Evolutionary conservation across 30 jellyfish, hydroid and myxozoan genomes (phyloP), one percentile per base, ranked within the genome.

Genomic region (Aurelia sp.): DNA sequence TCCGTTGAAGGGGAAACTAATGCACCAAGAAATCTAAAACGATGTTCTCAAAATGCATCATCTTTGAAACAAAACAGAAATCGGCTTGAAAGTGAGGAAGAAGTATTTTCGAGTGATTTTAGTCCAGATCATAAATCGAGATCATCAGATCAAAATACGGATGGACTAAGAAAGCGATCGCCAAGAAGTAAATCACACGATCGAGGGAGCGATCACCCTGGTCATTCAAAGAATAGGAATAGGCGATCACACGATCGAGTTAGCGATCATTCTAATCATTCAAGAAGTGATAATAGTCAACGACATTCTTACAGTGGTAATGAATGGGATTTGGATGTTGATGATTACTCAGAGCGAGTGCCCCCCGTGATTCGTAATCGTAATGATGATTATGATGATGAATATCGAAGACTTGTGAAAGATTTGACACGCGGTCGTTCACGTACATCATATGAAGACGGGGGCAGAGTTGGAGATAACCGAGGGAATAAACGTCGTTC

Each of bases 381-480:
- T 30, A 50, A 62, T 73, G 87, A 84, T 33, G 93, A 63, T 21
- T 0, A 73, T 57, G 93, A 84, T 62, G 30, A 23, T 50, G 87
- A 84, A 21, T 84, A 84, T 62, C 22, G 55, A 21, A 33, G 23
- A 63, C 76, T 84, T 8, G 79, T 73, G 22, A 84, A 51, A 20
- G 77, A 73, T 60, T 48, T 84, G 16, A 73, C 93, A 18, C 86
- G 86, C 3, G 93, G 93, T 2, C 68, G 89, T 19, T 69, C 89
- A 11, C 33, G n/a, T 19, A 62, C 79, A 3, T 17, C 71, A 3
- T 64, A 64, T 20, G 89, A 78, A 10, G 60, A 78, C 55, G 55
- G 55, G 55, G 55, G 55, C 15, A 44, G 55, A 44, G 55, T 5
- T 5, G 55, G 10, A 44, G 55, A 44, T 5, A 7, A 44, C 55